Evolutionary conservation across 2,888 invertebrate genomes (phyloP).

Genomic region (Melinaea menophilus): DNA sequence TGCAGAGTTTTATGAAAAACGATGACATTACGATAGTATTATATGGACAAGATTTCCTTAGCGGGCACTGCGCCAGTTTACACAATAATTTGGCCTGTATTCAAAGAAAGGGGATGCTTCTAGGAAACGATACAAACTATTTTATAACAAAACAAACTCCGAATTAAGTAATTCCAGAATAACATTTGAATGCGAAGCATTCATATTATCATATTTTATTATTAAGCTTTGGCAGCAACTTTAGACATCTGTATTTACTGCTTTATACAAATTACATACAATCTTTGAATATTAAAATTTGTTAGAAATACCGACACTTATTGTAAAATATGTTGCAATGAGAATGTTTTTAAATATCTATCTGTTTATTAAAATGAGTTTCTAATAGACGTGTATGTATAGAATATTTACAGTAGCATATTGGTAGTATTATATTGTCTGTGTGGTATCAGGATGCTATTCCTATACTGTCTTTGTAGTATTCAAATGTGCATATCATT

Average conservation of each 20-base stretch:
- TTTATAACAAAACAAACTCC: constrained; percentile 20
- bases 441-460: not conserved
- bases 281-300: too few species aligned
- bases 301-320: too few species aligned
- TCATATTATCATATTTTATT: not conserved
- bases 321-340: too few species aligned
- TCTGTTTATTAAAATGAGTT: too few species aligned
- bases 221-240: not conserved
- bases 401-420: not conserved
- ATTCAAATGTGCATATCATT: constrained; percentile 73
- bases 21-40: constrained; percentile 33
- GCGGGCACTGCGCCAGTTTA: constrained; percentile 38
- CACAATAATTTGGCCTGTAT: constrained; percentile 39
- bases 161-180: constrained; percentile 17
- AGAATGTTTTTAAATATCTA: too few species aligned
- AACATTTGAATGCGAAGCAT: not conserved
- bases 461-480: not conserved
- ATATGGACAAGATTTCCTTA: constrained; percentile 35
- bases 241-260: not conserved
- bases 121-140: constrained; percentile 22
- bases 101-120: constrained; percentile 33
- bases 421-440: not conserved
- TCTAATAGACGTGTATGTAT: too few species aligned
- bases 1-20: constrained; percentile 38
- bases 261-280: not conserved